These are phyloP conservation scores for Cricetomys ansorgei DNA, from an alignment of 2,113 vertebrate genomes.

Conservation along the genomic window DNA sequence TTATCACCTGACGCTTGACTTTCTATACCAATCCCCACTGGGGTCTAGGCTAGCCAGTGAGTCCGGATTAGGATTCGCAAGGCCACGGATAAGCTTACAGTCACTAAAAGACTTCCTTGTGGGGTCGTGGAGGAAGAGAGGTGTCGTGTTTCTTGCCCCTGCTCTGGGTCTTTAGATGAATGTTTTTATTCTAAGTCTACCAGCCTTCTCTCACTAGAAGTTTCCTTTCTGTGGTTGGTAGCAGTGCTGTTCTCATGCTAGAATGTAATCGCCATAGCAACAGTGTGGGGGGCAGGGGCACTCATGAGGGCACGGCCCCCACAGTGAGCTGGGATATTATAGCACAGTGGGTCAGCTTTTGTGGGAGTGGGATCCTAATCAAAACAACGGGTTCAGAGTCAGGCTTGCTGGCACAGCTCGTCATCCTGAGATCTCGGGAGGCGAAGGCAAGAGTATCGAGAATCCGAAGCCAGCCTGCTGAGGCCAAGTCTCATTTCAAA, in stretches of 20 bases:
- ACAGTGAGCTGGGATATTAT: background rate
- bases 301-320: background rate
- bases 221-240: background rate
- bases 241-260: background rate
- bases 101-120: constrained; percentile 62
- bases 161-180: constrained; percentile 16
- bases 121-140: background rate
- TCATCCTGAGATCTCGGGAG: background rate
- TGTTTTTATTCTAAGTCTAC: background rate
- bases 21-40: background rate
- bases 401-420: background rate
- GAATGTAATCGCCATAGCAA: background rate
- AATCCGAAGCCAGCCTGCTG: background rate
- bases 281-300: background rate
- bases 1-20: too few relatives aligned
- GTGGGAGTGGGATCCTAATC: background rate
- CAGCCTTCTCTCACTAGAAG: background rate
- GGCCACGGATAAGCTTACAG: constrained; percentile 64
- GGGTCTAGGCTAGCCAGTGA: background rate
- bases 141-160: constrained; percentile 4
- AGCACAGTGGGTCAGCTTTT: background rate
- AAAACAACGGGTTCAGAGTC: background rate
- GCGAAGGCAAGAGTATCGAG: background rate
- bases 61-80: constrained; percentile 73
- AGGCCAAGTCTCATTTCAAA: background rate